Evolutionary conservation across 2,797 vertebrate species (phyloP), one percentile per base, ranked within the genome.

Genomic region (Anabacerthia variegaticeps): DNA sequence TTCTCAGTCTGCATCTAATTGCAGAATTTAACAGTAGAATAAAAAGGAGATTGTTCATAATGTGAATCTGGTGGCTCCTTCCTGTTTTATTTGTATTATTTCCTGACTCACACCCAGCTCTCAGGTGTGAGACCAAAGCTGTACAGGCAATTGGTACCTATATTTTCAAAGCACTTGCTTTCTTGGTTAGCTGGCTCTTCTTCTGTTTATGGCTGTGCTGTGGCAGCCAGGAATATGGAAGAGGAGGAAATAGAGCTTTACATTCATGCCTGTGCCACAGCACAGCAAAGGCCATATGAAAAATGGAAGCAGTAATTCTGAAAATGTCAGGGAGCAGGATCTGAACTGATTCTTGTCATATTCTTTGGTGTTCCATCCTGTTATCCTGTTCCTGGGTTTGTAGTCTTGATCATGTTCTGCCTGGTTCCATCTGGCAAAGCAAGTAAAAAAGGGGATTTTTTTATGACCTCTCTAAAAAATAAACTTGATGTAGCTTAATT

Each of bases 341-440:
- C 30, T 81, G 43, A 43, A 36, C 0, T 54, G 66, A 20, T 82
- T 51, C 5, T 73, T 69, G 10, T 65, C 6, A 1, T 43, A 32
- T 44, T 63, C 32, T 61, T 28, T 69, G 52, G 21, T 52, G 18
- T 22, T 84, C 4, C 4, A 6, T 73, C 39, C 48, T 18, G 0
- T 32, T 55, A 44, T 21, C 27, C 48, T 62, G 2, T 74, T 27
- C n/a, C 41, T 81, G 18, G 41, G 43, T 76, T 72, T 32, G 17
- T 52, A 14, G 23, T 3, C 1, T 44, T 30, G 22, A 6, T 28
- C 1, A 0, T 56, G 32, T 20, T 73, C n/a, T 59, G 1, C n/a
- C 14, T 73, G 44, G 12, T 55, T 75, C 27, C 46, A 80, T 81
- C 37, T 61, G n/a, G 17, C 20, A 92, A 46, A 86, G 23, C 27